Conservation (phyloP, 2,797 vertebrate species). For the Chloroceryle amazona region DNA sequence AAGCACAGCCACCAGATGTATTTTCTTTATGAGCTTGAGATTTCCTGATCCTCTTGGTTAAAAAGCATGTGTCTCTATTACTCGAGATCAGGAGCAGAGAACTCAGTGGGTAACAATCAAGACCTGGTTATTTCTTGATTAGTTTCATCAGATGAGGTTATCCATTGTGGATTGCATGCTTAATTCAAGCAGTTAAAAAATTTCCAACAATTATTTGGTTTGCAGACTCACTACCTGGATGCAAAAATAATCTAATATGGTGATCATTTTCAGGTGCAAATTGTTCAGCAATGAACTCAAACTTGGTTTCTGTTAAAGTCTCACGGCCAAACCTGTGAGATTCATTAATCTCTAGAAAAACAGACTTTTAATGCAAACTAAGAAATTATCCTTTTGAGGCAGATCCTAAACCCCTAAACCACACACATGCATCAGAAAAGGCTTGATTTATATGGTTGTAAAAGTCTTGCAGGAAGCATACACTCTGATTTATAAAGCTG, state of each 20-base stretch:
- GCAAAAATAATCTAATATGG: not conserved
- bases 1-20: conserved; percentile 11
- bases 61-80: not conserved
- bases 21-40: not conserved
- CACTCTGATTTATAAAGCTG: not conserved
- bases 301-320: not conserved
- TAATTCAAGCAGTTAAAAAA: not conserved
- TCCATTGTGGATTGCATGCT: not conserved
- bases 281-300: not conserved
- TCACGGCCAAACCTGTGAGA: not conserved
- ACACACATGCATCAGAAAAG: not conserved
- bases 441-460: not conserved
- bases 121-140: not conserved
- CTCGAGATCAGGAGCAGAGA: not conserved
- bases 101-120: not conserved
- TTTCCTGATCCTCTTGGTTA: conserved; percentile 17
- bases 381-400: not conserved
- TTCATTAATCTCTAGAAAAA: not conserved
- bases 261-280: not conserved
- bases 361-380: not conserved
- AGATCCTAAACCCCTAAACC: not conserved
- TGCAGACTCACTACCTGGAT: not conserved
- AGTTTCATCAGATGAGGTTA: not conserved
- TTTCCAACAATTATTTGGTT: not conserved
- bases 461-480: not conserved